Evolutionary conservation across 92 coral and sea anemone genomes (phyloP).

Genomic region (Umimayanthus kanabou): DNA sequence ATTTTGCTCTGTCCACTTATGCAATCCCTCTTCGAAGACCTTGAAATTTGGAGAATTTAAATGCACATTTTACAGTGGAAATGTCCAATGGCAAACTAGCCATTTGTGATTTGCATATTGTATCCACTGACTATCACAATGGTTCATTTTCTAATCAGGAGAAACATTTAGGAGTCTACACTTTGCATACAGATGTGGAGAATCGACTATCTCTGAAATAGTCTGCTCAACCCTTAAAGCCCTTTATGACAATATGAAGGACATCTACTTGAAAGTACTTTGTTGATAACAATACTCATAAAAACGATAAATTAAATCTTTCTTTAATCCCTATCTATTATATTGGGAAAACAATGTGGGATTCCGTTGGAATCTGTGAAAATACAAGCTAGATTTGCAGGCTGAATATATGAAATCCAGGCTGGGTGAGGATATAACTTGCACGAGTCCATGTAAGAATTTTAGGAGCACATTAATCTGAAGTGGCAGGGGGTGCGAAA

Average conservation of each 20-base stretch:
- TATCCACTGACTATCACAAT: not conserved
- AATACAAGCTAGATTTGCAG: too few relatives aligned
- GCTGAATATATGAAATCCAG: too few relatives aligned
- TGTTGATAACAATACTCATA: not conserved
- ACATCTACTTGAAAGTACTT: slow-evolving; percentile 30
- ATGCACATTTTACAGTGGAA: too few relatives aligned
- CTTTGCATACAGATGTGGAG: slow-evolving; percentile 34
- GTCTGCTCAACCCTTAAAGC: slow-evolving; percentile 27
- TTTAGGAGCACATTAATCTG: too few relatives aligned
- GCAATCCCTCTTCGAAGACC: too few relatives aligned
- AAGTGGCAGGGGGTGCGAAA: too few relatives aligned
- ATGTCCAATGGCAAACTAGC: not conserved
- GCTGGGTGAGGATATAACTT: too few relatives aligned
- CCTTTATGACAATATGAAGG: slow-evolving; percentile 7
- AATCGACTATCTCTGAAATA: slow-evolving; percentile 34
- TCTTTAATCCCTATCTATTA: too few relatives aligned
- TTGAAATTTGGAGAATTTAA: not conserved
- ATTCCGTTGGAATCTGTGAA: too few relatives aligned
- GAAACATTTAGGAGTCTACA: slow-evolving; percentile 38
- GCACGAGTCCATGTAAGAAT: too few relatives aligned
- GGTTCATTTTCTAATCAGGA: slow-evolving; percentile 14
- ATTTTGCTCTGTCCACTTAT: too few relatives aligned
- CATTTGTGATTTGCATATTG: not conserved
- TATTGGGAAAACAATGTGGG: too few relatives aligned
- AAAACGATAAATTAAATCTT: not conserved